These are phyloP conservation scores for Gadus macrocephalus DNA, from an alignment of 2,113 vertebrate genomes.

Conservation along the genomic window DNA sequence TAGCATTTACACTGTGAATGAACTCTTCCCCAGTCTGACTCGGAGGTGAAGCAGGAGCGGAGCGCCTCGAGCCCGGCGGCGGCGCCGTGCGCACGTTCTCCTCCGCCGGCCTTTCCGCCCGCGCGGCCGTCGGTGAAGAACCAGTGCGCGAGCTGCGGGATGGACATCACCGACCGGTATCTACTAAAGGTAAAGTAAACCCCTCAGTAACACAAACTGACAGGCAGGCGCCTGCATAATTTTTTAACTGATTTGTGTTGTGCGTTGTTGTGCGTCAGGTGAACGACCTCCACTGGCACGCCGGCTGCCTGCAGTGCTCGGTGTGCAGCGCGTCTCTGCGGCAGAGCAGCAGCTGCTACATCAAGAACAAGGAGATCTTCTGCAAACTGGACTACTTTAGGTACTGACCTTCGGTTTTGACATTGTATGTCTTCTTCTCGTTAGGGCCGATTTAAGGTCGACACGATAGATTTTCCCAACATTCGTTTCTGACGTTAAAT, in stretches of 20 bases:
- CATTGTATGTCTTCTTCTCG: not conserved
- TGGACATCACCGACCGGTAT: slow-evolving; percentile 66
- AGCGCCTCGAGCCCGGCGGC: slow-evolving; percentile 49
- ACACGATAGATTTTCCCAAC: too few species aligned
- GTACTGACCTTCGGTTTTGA: slow-evolving; percentile 56
- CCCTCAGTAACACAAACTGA: too few species aligned
- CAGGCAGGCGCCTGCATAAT: too few species aligned
- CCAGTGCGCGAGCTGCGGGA: slow-evolving; percentile 67
- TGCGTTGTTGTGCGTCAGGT: slow-evolving; percentile 68
- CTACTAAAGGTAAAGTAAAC: slow-evolving; percentile 57
- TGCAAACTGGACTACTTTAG: slow-evolving; percentile 97
- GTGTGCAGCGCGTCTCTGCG: slow-evolving; percentile 88
- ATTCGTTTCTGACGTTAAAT: too few species aligned
- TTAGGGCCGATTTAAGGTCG: too few species aligned
- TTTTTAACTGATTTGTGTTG: too few species aligned
- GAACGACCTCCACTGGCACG: slow-evolving; percentile 92
- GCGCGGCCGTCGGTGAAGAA: slow-evolving; percentile 32
- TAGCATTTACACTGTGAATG: too few species aligned
- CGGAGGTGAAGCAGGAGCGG: slow-evolving; percentile 67
- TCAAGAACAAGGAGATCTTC: slow-evolving; percentile 93
- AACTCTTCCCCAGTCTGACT: slow-evolving; percentile 43
- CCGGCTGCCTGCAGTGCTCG: slow-evolving; percentile 88
- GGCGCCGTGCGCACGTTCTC: slow-evolving; percentile 58
- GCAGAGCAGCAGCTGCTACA: slow-evolving; percentile 92
- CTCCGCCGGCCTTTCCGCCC: slow-evolving; percentile 22